Base-by-base conservation (phyloP, 2,797 vertebrate species). In the Peromyscus melanophrys region DNA sequence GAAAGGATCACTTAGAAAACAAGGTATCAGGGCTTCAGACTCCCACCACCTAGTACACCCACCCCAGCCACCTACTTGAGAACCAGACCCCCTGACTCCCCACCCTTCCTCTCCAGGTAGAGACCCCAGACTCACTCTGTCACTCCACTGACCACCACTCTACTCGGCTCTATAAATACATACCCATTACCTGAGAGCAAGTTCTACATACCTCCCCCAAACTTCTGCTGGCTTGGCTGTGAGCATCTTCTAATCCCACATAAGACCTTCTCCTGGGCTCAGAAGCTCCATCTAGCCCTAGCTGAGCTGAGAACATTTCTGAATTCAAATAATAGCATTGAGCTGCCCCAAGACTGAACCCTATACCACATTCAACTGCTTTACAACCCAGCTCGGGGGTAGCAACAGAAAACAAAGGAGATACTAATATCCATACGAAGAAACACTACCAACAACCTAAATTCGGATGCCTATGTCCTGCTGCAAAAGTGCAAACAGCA, bases 11-110 rank as follows among this genome's bases (percentile, higher is more conserved):
- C 52, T 49, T 49, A 55, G 49, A 37, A 55, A 81, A 25, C 78
- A 81, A n/a, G 55, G 34, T 37, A 4, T 59, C 16, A 25, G 34
- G 34, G 31, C 21, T 59, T 59, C 52, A 37, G 52, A 37, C 55
- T 59, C 34, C 52, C 78, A 81, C 52, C 34, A 81, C 21, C 34
- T 27, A 27, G 37, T 59, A 23, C 34, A 81, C 78, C n/a, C 34
- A 37, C 12, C 52, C 34, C 21, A 14, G 55, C 4, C 78, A 81
- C 52, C 78, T 25, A 59, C 52, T 12, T 81, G 52, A 59, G n/a
- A 57, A 14, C 52, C 52, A 8, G 14, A n/a, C 6, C 11, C 76
- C 31, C 17, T 1, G 0, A 0, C 7, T 16, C 1, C 29, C 52
- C 34, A 80, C 5, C 2, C 34, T 34, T 57, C 21, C 21, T 57